phyloP scores from a whole-genome alignment of 1,140 invertebrate species.

The Calephelis nemesis region DNA sequence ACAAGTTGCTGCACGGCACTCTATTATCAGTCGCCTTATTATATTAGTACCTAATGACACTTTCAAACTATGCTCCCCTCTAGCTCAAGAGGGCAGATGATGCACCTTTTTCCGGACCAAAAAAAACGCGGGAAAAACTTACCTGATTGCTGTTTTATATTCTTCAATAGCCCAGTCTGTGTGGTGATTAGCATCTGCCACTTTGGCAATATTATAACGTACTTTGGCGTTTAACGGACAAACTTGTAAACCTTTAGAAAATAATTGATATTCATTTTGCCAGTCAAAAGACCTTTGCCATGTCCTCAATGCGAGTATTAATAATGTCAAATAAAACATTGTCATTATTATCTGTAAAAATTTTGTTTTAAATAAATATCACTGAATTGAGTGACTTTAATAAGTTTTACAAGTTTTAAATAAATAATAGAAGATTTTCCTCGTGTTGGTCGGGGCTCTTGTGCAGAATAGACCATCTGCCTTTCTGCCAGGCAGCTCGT shows the following conservation, averaged over 20 bases:
- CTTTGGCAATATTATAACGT: constrained; percentile 97
- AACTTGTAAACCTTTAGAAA: constrained; percentile 85
- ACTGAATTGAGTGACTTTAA: too few relatives aligned
- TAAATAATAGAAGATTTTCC: too few relatives aligned
- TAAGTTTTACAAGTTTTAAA: too few relatives aligned
- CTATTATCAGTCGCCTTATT: too few relatives aligned
- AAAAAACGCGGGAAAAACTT: constrained; percentile 20
- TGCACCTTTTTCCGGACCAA: too few relatives aligned
- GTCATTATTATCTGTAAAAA: constrained; percentile 37
- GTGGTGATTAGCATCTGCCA: constrained; percentile 88
- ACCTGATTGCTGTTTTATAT: constrained; percentile 90
- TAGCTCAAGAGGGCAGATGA: too few relatives aligned
- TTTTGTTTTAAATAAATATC: neutral
- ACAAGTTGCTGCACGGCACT: too few relatives aligned
- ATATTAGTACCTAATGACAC: too few relatives aligned
- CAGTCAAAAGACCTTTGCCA: constrained; percentile 88
- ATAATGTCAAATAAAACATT: constrained; percentile 69
- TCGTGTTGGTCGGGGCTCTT: too few relatives aligned
- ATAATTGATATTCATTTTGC: constrained; percentile 87
- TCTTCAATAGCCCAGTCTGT: constrained; percentile 84
- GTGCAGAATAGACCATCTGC: too few relatives aligned
- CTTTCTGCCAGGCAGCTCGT: too few relatives aligned
- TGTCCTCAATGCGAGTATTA: constrained; percentile 82
- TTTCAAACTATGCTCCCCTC: too few relatives aligned
- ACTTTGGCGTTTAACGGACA: constrained; percentile 96